phyloP scores from a whole-genome alignment of 1,140 invertebrate species.

The Heliothis virescens region DNA sequence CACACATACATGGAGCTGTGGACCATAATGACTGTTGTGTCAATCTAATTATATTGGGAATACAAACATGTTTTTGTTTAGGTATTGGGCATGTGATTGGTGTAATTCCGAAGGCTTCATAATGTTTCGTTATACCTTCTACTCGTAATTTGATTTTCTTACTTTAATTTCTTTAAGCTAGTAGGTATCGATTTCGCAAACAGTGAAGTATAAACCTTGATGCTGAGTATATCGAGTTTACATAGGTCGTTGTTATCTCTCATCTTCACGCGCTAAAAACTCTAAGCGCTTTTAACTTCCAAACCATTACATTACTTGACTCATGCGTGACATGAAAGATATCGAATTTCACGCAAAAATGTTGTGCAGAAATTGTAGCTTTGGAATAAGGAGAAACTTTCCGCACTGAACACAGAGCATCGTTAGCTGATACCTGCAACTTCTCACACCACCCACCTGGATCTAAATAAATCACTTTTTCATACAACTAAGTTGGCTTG shows the following conservation, averaged over 20 bases:
- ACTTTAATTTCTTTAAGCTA: no score
- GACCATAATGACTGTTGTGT: conserved; percentile 1
- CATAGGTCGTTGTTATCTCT: conserved; percentile 3
- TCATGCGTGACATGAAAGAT: background rate
- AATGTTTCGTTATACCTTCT: no score
- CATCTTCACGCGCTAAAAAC: background rate
- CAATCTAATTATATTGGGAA: background rate
- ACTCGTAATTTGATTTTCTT: no score
- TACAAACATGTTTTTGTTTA: background rate
- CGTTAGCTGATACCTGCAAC: background rate
- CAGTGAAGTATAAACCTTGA: background rate
- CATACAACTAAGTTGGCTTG: conserved; percentile 6
- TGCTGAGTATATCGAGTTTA: background rate
- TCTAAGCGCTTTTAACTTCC: conserved; percentile 27
- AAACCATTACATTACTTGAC: conserved; percentile 2
- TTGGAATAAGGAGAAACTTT: background rate
- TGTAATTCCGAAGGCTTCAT: no score
- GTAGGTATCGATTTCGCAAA: background rate
- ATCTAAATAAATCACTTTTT: conserved; percentile 37
- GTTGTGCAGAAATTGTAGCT: background rate
- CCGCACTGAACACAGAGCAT: background rate
- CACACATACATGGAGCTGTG: background rate
- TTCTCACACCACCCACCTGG: background rate
- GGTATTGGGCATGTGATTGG: no score
- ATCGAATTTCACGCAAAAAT: background rate